phyloP scores from a whole-genome alignment of 2,797 vertebrate genomes.

The Myotis planiceps region DNA sequence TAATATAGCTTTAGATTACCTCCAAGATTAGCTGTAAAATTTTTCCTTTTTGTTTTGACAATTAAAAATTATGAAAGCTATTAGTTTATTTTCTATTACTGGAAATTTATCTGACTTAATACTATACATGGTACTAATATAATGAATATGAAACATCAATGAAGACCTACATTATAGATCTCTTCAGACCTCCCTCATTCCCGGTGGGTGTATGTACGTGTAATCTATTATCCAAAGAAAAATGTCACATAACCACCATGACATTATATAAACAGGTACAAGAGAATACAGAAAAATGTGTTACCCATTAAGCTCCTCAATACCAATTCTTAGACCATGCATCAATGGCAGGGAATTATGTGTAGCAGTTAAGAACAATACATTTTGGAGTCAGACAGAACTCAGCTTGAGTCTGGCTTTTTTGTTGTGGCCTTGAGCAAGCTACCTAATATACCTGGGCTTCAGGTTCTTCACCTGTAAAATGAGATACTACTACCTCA shows the following conservation, averaged over 20 bases:
- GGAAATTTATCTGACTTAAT: conserved; percentile 10
- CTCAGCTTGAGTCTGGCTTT: neutral
- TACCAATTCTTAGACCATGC: neutral
- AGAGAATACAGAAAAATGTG: neutral
- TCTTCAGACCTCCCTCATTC: neutral
- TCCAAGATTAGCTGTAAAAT: neutral
- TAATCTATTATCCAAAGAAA: conserved; percentile 41
- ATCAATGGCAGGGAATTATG: neutral
- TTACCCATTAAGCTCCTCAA: neutral
- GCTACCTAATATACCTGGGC: neutral
- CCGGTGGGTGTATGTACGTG: neutral
- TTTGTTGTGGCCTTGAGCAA: neutral
- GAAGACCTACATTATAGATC: neutral
- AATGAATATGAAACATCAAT: conserved; percentile 34
- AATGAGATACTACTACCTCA: neutral
- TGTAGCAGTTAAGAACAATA: neutral
- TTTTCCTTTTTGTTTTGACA: conserved; percentile 28
- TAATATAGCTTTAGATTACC: conserved; percentile 29
- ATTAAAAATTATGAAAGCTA: conserved; percentile 11
- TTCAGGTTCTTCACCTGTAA: conserved; percentile 14
- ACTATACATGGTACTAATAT: neutral
- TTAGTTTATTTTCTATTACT: neutral
- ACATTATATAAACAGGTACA: neutral
- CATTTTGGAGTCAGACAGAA: conserved; percentile 22
- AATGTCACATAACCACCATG: neutral